A percentile compares a stretch with the other conserved stretches of the same genome.
Conservation (phyloP, 2,888 invertebrate genomes). For the Cotesia congregata region DNA sequence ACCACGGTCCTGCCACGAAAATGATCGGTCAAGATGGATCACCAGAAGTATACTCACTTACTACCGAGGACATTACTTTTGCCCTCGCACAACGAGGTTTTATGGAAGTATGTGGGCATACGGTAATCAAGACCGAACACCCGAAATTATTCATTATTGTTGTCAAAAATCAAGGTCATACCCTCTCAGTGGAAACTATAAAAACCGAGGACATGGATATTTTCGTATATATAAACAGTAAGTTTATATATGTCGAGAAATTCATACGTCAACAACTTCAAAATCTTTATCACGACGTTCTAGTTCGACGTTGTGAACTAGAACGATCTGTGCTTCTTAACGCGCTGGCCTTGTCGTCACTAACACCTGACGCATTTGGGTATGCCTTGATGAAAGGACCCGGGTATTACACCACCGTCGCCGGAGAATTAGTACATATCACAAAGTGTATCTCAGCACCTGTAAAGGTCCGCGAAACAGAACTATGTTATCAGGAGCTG, state of each 20-base stretch:
- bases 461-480: not conserved
- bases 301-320: conserved; percentile 16
- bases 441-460: conserved; percentile 30
- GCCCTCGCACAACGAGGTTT: not conserved
- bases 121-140: no score
- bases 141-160: no score
- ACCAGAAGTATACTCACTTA: no score
- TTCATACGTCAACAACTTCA: conserved; percentile 17
- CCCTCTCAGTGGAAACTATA: not conserved
- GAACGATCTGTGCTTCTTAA: conserved; percentile 22
- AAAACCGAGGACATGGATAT: conserved; percentile 28
- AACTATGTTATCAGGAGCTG: conserved; percentile 8
- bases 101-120: no score
- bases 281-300: conserved; percentile 22
- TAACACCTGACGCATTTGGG: conserved; percentile 34
- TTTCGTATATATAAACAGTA: not conserved
- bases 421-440: conserved; percentile 33
- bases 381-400: conserved; percentile 34
- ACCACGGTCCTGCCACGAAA: no score
- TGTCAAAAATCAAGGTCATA: no score
- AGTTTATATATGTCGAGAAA: conserved; percentile 36
- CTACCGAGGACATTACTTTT: not conserved
- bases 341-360: conserved; percentile 11
- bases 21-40: not conserved
- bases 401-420: conserved; percentile 27